Evolutionary conservation across 2,888 invertebrate species (phyloP).

Genomic region (Leucoptera coffeella): DNA sequence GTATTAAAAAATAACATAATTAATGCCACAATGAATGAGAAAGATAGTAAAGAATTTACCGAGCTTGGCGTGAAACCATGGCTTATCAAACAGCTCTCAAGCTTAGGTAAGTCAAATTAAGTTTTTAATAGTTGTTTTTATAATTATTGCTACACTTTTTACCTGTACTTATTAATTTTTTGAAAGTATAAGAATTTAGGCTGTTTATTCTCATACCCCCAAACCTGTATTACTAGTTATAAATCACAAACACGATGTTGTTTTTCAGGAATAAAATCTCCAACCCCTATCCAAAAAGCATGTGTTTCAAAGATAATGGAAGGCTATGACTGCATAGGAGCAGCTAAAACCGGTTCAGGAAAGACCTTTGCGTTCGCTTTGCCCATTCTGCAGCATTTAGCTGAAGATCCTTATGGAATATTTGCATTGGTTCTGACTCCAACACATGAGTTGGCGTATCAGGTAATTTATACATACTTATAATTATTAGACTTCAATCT

Average conservation of each 20-base stretch:
- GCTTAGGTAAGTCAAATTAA: constrained; percentile 51
- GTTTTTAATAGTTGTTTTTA: constrained; percentile 2
- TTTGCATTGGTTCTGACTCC: constrained; percentile 93
- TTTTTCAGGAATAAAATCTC: constrained; percentile 62
- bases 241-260: not conserved
- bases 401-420: constrained; percentile 93
- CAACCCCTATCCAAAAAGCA: constrained; percentile 76
- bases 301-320: constrained; percentile 73
- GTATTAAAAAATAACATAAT: too few species aligned
- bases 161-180: too few species aligned
- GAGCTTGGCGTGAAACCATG: constrained; percentile 64
- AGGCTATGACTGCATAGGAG: constrained; percentile 88
- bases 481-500: not conserved
- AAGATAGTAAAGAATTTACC: constrained; percentile 43
- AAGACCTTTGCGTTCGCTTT: constrained; percentile 97
- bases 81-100: constrained; percentile 64
- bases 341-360: constrained; percentile 96
- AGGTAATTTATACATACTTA: constrained; percentile 34
- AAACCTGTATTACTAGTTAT: not conserved
- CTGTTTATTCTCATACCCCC: not conserved
- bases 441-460: constrained; percentile 86
- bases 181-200: too few species aligned
- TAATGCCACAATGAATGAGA: constrained; percentile 37
- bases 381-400: constrained; percentile 85
- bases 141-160: too few species aligned